A percentile compares a stretch with the other conserved stretches of the same genome.
Conservation (phyloP, 2,888 invertebrate species). For the Nycteola revayana region DNA sequence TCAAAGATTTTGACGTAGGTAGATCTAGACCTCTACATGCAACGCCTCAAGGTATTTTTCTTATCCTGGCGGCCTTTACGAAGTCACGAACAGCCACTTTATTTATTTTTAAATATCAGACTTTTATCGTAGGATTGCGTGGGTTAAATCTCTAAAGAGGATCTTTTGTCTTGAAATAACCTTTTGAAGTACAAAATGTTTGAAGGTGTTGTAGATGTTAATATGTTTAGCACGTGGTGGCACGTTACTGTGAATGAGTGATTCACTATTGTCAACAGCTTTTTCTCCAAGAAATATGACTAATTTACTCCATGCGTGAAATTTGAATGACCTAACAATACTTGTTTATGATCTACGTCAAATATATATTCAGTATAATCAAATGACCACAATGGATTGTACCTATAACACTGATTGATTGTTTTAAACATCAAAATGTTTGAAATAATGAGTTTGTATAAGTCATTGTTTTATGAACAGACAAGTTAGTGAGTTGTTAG, state of each 20-base stretch:
- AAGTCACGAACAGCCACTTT: too few relatives aligned
- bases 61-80: too few relatives aligned
- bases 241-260: conserved; percentile 13
- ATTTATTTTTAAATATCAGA: too few relatives aligned
- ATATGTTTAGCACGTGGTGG: conserved; percentile 9
- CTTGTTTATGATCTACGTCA: conserved; percentile 4
- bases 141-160: too few relatives aligned
- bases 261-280: conserved; percentile 23
- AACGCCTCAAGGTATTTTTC: too few relatives aligned
- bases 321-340: conserved; percentile 12
- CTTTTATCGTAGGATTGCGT: too few relatives aligned
- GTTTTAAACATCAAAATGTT: conserved; percentile 18
- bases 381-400: background rate
- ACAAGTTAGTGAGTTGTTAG: conserved; percentile 23
- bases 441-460: conserved; percentile 20
- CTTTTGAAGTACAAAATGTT: too few relatives aligned
- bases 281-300: conserved; percentile 26
- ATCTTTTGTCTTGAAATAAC: too few relatives aligned
- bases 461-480: conserved; percentile 24
- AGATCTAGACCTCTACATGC: too few relatives aligned
- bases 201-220: too few relatives aligned
- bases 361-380: conserved; percentile 11
- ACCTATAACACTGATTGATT: background rate
- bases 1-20: too few relatives aligned
- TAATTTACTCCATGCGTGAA: conserved; percentile 21